phyloP scores from a whole-genome alignment of 2,888 invertebrate species.

The Automeris io region DNA sequence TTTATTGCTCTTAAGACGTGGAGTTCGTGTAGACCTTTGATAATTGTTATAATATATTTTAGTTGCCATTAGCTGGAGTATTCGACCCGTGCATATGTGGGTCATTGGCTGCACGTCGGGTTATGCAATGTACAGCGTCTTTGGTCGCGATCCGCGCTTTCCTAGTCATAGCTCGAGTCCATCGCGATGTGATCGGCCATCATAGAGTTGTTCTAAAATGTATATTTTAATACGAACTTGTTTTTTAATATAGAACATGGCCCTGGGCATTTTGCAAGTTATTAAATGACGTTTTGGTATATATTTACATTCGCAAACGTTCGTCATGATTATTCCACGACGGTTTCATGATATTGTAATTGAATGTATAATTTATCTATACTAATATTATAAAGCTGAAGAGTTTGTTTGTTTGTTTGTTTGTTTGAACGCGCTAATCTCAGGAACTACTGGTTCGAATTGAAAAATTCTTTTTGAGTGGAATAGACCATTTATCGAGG shows the following conservation, averaged over 20 bases:
- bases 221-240: no score
- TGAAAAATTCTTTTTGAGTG: no score
- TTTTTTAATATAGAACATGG: conserved; percentile 20
- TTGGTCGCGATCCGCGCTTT: conserved; percentile 20
- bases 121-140: conserved; percentile 50
- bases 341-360: no score
- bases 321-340: not conserved
- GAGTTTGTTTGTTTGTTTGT: no score
- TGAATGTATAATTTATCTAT: no score
- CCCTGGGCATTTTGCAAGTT: conserved; percentile 18
- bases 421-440: no score
- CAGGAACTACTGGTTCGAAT: no score
- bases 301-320: conserved; percentile 3
- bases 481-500: no score
- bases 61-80: conserved; percentile 48
- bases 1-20: not conserved
- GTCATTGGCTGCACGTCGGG: conserved; percentile 68
- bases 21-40: conserved; percentile 4
- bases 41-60: conserved; percentile 30
- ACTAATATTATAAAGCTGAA: no score
- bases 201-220: conserved; percentile 15
- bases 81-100: conserved; percentile 46
- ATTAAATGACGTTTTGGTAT: conserved; percentile 8
- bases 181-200: conserved; percentile 18
- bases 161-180: conserved; percentile 21